phyloP scores from a whole-genome alignment of 2,888 invertebrate species.

The Xylota segnis region DNA sequence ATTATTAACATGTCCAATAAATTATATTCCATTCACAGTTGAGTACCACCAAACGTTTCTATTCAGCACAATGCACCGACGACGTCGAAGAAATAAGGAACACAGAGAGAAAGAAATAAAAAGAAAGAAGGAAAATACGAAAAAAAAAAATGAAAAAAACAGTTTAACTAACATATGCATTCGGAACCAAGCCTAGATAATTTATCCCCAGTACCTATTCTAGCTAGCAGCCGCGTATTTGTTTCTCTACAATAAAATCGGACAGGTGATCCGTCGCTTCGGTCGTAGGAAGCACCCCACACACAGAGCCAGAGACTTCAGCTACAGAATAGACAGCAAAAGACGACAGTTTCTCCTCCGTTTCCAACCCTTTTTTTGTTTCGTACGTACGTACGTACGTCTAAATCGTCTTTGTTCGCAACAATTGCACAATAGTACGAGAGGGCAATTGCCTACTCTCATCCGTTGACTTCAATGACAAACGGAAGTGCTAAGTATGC shows the following conservation, averaged over 20 bases:
- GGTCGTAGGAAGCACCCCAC: constrained; percentile 32
- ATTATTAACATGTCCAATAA: constrained; percentile 57
- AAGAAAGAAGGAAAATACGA: constrained; percentile 13
- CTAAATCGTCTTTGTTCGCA: constrained; percentile 59
- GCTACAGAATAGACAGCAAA: background rate
- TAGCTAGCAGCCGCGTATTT: constrained; percentile 39
- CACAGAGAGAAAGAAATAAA: background rate
- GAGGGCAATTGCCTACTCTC: constrained; percentile 70
- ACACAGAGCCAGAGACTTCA: background rate
- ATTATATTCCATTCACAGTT: constrained; percentile 67
- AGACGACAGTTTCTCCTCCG: constrained; percentile 21
- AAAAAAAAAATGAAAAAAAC: too few relatives aligned
- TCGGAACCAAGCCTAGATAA: constrained; percentile 57
- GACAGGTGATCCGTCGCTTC: constrained; percentile 61
- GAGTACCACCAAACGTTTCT: constrained; percentile 48
- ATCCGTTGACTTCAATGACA: constrained; percentile 67
- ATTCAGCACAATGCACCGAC: constrained; percentile 40
- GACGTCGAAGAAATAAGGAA: background rate
- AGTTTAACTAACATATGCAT: constrained; percentile 31
- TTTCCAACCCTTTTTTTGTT: constrained; percentile 67
- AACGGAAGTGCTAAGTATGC: constrained; percentile 74
- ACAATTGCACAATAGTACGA: constrained; percentile 62
- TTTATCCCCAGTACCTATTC: constrained; percentile 42
- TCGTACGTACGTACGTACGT: background rate
- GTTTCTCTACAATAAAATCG: constrained; percentile 56